These are phyloP conservation scores for Myocastor coypus DNA, from an alignment of 2,113 vertebrate genomes.

Conservation along the genomic window DNA sequence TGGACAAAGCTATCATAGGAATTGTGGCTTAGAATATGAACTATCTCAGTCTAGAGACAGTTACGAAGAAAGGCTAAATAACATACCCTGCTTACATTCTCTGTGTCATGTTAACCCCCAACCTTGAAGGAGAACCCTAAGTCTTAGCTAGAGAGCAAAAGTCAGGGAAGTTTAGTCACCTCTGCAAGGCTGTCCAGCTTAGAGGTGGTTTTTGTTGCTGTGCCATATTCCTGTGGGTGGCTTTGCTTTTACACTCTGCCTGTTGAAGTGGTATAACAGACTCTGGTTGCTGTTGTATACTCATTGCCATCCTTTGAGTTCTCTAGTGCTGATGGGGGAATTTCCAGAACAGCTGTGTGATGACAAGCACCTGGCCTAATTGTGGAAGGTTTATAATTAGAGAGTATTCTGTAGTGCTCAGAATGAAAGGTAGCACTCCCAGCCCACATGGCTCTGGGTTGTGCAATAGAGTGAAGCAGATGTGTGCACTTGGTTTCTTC, in stretches of 20 bases:
- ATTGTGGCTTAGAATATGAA: background rate
- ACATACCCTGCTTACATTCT: background rate
- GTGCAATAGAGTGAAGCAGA: background rate
- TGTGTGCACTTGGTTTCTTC: background rate
- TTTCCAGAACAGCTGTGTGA: slow-evolving; percentile 38
- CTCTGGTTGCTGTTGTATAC: background rate
- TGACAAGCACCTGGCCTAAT: slow-evolving; percentile 41
- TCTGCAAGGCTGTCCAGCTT: background rate
- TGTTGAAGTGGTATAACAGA: background rate
- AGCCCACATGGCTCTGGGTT: background rate
- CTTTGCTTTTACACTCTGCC: background rate
- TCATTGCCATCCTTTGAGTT: background rate
- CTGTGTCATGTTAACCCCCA: background rate
- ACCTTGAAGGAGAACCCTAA: background rate
- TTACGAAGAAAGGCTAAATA: background rate
- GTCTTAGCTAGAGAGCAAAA: background rate
- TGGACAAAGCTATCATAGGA: background rate
- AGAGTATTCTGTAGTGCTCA: background rate
- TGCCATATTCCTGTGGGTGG: background rate
- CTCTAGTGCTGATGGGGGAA: background rate
- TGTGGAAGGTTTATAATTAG: background rate
- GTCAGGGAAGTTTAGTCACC: background rate
- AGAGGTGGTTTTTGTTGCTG: background rate
- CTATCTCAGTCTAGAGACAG: background rate
- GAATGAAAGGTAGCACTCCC: background rate